Percentiles rank a stretch among this genome's conserved stretches.
phyloP scores from a whole-genome alignment of 2,797 vertebrate species.

The Enteromius unitaeniatus region DNA sequence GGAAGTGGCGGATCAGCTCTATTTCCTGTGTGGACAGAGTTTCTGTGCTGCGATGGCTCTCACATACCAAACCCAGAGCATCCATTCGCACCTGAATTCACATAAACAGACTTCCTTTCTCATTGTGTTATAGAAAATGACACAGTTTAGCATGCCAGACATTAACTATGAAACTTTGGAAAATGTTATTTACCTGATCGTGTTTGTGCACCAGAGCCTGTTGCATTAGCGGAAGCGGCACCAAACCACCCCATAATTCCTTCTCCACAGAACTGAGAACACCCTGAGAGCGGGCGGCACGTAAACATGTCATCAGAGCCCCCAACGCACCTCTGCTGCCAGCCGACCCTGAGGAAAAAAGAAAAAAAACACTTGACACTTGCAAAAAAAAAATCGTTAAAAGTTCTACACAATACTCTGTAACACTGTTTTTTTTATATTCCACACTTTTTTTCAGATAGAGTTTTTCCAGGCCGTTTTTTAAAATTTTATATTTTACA shows the following conservation, averaged over 20 bases:
- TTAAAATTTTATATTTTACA: too few relatives aligned
- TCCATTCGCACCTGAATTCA: slow-evolving; percentile 87
- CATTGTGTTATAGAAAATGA: not conserved
- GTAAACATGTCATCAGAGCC: slow-evolving; percentile 92
- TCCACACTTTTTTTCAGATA: too few relatives aligned
- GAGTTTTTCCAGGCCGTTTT: too few relatives aligned
- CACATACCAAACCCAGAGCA: slow-evolving; percentile 91
- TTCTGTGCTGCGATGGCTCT: slow-evolving; percentile 93
- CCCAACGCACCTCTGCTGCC: slow-evolving; percentile 87
- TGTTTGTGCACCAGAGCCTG: slow-evolving; percentile 92
- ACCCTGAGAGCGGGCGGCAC: slow-evolving; percentile 89
- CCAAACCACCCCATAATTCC: slow-evolving; percentile 80
- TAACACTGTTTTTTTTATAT: too few relatives aligned
- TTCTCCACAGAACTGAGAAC: slow-evolving; percentile 78
- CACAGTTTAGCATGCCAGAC: not conserved
- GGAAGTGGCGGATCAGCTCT: slow-evolving; percentile 84
- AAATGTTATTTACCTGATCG: slow-evolving; percentile 82
- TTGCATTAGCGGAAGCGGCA: slow-evolving; percentile 80
- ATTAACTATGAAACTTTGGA: not conserved
- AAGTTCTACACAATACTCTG: too few relatives aligned
- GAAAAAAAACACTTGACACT: not conserved
- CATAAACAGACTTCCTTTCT: not conserved
- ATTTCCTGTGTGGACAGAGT: slow-evolving; percentile 85
- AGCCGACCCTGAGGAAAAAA: slow-evolving; percentile 60
- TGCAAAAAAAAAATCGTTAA: too few relatives aligned